Evolutionary conservation across 2,797 vertebrate species (phyloP).

Genomic region (Geotrypetes seraphini): DNA sequence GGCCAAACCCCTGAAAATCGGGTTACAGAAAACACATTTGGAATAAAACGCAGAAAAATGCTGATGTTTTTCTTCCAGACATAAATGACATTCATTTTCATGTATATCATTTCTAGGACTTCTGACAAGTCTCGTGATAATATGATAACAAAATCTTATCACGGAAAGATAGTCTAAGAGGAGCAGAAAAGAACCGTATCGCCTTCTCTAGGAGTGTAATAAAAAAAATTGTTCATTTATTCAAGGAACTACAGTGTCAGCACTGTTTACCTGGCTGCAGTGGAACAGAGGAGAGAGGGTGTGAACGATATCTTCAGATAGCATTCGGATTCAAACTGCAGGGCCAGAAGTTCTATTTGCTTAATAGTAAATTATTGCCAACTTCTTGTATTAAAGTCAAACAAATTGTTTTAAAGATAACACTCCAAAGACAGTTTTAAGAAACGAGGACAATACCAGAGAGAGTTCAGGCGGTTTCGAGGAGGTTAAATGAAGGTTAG

Average conservation of each 20-base stretch:
- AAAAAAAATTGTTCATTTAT: constrained; percentile 36
- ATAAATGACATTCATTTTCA: too few species aligned
- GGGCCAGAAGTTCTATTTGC: constrained; percentile 54
- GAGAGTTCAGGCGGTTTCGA: constrained; percentile 27
- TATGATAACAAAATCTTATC: background rate
- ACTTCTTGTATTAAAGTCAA: constrained; percentile 53
- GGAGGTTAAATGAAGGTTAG: constrained; percentile 37
- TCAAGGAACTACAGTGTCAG: constrained; percentile 43
- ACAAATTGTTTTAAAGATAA: constrained; percentile 49
- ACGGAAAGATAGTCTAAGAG: background rate
- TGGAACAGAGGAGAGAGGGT: constrained; percentile 39
- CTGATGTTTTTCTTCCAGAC: too few species aligned
- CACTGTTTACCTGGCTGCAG: constrained; percentile 42
- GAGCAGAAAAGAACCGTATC: background rate
- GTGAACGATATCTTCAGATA: constrained; percentile 44
- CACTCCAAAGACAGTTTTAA: constrained; percentile 55
- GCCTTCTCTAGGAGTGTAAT: constrained; percentile 28
- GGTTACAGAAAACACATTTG: too few species aligned
- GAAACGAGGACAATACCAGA: constrained; percentile 1
- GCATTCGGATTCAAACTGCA: constrained; percentile 35
- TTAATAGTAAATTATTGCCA: constrained; percentile 54
- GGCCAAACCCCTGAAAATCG: too few species aligned
- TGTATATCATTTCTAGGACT: too few species aligned
- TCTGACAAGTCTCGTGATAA: background rate
- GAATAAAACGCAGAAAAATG: too few species aligned